Conservation (phyloP, 2,888 invertebrate genomes). For the Serrognathus titanus region DNA sequence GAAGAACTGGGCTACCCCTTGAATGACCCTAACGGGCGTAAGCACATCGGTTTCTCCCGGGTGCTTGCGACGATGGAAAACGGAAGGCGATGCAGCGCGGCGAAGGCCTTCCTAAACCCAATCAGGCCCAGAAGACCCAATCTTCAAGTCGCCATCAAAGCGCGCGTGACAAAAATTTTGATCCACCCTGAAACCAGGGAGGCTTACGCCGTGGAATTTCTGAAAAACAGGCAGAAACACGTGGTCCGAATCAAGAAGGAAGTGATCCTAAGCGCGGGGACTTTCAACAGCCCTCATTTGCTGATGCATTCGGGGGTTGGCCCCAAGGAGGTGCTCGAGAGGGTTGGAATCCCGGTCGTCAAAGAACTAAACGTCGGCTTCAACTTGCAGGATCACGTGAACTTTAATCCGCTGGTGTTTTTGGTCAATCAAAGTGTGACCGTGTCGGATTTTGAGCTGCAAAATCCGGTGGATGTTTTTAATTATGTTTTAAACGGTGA, state of each 20-base stretch:
- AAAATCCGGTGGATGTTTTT: slow-evolving; percentile 56
- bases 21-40: slow-evolving; percentile 68
- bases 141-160: slow-evolving; percentile 66
- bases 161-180: slow-evolving; percentile 65
- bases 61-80: slow-evolving; percentile 68
- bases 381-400: slow-evolving; percentile 79
- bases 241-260: slow-evolving; percentile 63
- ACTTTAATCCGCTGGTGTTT: slow-evolving; percentile 69
- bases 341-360: slow-evolving; percentile 59
- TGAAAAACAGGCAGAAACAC: slow-evolving; percentile 57
- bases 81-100: slow-evolving; percentile 74
- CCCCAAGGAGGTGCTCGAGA: slow-evolving; percentile 59
- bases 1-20: slow-evolving; percentile 66
- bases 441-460: slow-evolving; percentile 58
- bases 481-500: slow-evolving; percentile 60
- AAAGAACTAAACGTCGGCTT: slow-evolving; percentile 72
- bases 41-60: slow-evolving; percentile 63
- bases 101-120: slow-evolving; percentile 74
- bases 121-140: slow-evolving; percentile 53
- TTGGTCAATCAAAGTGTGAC: slow-evolving; percentile 66
- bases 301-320: slow-evolving; percentile 84
- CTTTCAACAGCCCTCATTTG: slow-evolving; percentile 81
- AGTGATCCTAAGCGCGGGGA: slow-evolving; percentile 75
- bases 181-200: slow-evolving; percentile 57
- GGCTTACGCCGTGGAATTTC: slow-evolving; percentile 67